Evolutionary conservation across 2,113 vertebrate genomes (phyloP).

Genomic region (Archilochus colubris): DNA sequence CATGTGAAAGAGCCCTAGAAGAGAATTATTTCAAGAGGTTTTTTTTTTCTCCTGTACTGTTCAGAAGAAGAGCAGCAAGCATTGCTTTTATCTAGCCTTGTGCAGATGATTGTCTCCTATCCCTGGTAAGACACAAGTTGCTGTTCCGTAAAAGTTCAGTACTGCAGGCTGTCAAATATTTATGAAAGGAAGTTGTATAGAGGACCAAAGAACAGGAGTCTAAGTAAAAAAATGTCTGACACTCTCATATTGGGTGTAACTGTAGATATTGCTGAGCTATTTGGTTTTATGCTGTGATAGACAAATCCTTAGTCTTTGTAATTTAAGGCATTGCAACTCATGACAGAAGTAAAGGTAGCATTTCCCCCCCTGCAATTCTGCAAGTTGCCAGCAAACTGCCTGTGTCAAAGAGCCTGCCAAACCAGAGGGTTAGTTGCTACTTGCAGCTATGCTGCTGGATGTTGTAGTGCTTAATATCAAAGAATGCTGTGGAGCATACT

Average conservation of each 20-base stretch:
- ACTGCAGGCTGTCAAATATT: not conserved
- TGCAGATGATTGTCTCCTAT: rapidly evolving
- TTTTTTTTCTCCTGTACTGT: not conserved
- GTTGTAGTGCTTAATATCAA: not conserved
- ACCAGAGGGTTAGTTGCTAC: not conserved
- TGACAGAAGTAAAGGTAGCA: not conserved
- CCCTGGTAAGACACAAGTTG: not conserved
- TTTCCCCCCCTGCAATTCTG: not conserved
- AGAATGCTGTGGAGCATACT: not conserved
- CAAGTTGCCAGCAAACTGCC: not conserved
- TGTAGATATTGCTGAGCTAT: not conserved
- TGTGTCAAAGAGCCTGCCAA: not conserved
- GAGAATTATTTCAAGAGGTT: not conserved
- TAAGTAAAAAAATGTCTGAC: not conserved
- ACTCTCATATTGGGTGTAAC: rapidly evolving
- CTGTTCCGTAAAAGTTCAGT: rapidly evolving
- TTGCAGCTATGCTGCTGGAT: not conserved
- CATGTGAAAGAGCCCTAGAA: rapidly evolving
- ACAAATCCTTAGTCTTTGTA: not conserved
- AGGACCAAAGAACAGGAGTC: conserved; percentile 53
- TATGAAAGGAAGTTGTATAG: not conserved
- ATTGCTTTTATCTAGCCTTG: not conserved
- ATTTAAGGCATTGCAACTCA: not conserved
- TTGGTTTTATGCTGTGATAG: not conserved
- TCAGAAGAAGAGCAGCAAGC: not conserved